A percentile compares a stretch with the other conserved stretches of the same genome.
phyloP scores from a whole-genome alignment of 2,888 invertebrate species.

The Augiades crinisus region DNA sequence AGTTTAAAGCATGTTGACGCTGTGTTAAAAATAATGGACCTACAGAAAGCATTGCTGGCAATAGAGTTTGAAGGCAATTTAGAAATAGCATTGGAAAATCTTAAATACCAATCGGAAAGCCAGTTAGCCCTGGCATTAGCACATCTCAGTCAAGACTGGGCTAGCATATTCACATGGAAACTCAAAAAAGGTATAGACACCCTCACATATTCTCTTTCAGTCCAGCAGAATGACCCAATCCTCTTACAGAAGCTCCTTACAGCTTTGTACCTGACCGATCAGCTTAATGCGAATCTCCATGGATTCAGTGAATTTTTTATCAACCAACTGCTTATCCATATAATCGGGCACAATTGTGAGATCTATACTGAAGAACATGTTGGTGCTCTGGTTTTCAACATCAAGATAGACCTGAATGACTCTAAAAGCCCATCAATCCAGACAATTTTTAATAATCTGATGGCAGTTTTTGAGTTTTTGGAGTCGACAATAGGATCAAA shows the following conservation, averaged over 20 bases:
- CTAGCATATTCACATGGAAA: constrained; percentile 67
- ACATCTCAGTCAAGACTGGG: constrained; percentile 70
- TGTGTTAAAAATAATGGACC: constrained; percentile 50
- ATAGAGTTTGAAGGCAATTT: constrained; percentile 59
- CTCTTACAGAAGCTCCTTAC: constrained; percentile 64
- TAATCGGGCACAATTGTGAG: constrained; percentile 68
- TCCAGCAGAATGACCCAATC: constrained; percentile 65
- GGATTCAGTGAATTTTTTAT: constrained; percentile 71
- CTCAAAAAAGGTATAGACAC: constrained; percentile 58
- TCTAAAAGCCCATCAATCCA: constrained; percentile 59
- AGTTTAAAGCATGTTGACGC: constrained; percentile 62
- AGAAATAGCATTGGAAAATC: constrained; percentile 49
- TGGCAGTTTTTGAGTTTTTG: constrained; percentile 71
- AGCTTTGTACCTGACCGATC: constrained; percentile 59
- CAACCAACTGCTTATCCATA: constrained; percentile 59
- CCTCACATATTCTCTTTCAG: constrained; percentile 60
- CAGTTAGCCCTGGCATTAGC: constrained; percentile 64
- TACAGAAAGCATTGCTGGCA: constrained; percentile 46
- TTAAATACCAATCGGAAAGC: constrained; percentile 60
- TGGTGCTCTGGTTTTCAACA: constrained; percentile 67
- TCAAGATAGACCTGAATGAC: constrained; percentile 62
- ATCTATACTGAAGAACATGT: constrained; percentile 69
- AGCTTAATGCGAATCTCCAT: constrained; percentile 65
- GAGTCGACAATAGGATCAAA: constrained; percentile 66
- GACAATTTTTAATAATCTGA: constrained; percentile 69